Percentiles rank a stretch among this genome's conserved stretches.
phyloP scores from a whole-genome alignment of 2,888 invertebrate species.

The Amiota communis region DNA sequence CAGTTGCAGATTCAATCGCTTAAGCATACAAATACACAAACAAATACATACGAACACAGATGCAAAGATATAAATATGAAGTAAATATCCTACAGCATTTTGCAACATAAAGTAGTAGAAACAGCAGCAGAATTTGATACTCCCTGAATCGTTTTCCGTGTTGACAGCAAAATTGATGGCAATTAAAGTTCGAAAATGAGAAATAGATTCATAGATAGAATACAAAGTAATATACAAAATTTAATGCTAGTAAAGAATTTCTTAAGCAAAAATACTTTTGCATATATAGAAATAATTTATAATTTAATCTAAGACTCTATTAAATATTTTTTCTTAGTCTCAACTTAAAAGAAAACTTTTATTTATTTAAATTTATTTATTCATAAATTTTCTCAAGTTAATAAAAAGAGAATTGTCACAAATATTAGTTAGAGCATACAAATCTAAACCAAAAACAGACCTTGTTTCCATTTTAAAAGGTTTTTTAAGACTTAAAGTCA shows the following conservation, averaged over 20 bases:
- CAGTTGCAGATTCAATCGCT: conserved; percentile 53
- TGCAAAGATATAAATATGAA: background rate
- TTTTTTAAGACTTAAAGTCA: background rate
- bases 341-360: background rate
- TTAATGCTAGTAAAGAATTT: no score
- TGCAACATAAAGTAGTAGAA: background rate
- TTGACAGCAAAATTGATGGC: conserved; percentile 66
- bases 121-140: background rate
- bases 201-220: no score
- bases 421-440: no score
- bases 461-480: no score
- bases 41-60: no score
- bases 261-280: background rate
- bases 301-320: background rate
- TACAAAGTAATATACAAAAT: no score
- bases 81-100: background rate
- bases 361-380: no score
- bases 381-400: no score
- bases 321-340: background rate
- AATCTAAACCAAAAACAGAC: no score
- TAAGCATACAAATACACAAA: conserved; percentile 55
- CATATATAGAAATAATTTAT: background rate
- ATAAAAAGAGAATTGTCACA: no score
- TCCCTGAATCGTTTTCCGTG: conserved; percentile 37
- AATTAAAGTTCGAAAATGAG: conserved; percentile 52